Evolutionary conservation across 2,888 invertebrate species (phyloP).

Genomic region (Drosophila kanekoi): DNA sequence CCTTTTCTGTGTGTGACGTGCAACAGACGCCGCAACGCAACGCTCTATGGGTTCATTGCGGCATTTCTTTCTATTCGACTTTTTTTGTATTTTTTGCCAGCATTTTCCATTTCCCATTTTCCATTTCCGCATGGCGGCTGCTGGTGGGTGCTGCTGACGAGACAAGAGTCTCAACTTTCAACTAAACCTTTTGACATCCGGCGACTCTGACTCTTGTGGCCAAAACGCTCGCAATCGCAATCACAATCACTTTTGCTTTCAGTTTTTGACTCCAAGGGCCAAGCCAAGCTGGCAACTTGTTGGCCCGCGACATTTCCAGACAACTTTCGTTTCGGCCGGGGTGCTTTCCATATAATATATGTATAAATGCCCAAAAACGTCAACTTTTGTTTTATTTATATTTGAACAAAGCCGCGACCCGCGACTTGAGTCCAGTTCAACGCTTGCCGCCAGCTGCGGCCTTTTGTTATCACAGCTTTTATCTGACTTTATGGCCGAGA

Average conservation of each 20-base stretch:
- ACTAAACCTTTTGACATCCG: slow-evolving; percentile 60
- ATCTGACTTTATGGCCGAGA: slow-evolving; percentile 59
- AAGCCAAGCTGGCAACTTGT: slow-evolving; percentile 20
- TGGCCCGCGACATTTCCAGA: slow-evolving; percentile 71
- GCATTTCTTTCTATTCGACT: not conserved
- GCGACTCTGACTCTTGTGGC: slow-evolving; percentile 21
- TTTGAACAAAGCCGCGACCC: slow-evolving; percentile 21
- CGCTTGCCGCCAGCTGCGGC: slow-evolving; percentile 22
- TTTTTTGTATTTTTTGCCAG: slow-evolving; percentile 13
- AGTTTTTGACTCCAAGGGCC: slow-evolving; percentile 53
- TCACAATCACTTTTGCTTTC: slow-evolving; percentile 80
- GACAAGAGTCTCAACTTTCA: slow-evolving; percentile 68
- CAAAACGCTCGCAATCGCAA: slow-evolving; percentile 11
- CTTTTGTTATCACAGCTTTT: slow-evolving; percentile 62
- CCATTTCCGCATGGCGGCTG: slow-evolving; percentile 60
- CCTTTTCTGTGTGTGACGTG: not conserved
- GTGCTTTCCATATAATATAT: slow-evolving; percentile 60
- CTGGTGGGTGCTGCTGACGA: slow-evolving; percentile 28
- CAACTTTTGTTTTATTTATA: slow-evolving; percentile 55
- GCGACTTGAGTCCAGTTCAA: slow-evolving; percentile 20
- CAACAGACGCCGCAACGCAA: slow-evolving; percentile 6
- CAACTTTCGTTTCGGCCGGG: slow-evolving; percentile 74
- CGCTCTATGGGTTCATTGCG: slow-evolving; percentile 57
- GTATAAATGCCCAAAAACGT: slow-evolving; percentile 24
- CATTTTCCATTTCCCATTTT: slow-evolving; percentile 39